Percentiles rank a stretch among this genome's conserved stretches.
Evolutionary conservation across 2,888 invertebrate genomes (phyloP).

Genomic region (Panzeria rudis): DNA sequence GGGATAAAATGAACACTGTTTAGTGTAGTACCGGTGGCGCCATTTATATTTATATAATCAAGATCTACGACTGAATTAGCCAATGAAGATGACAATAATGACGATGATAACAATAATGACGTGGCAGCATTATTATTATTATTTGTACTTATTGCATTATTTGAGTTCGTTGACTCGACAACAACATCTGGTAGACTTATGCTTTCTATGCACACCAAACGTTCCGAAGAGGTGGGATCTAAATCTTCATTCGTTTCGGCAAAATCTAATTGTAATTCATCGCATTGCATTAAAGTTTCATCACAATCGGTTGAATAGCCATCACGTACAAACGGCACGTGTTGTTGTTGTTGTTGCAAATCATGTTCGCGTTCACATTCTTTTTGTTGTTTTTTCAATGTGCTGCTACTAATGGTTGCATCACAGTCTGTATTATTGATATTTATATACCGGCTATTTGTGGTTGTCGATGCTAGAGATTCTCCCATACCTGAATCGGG

Average conservation of each 20-base stretch:
- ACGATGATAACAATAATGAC: conserved; percentile 52
- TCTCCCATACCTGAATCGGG: conserved; percentile 81
- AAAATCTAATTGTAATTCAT: conserved; percentile 78
- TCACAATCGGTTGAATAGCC: conserved; percentile 82
- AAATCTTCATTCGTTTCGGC: conserved; percentile 71
- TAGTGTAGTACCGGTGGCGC: conserved; percentile 80
- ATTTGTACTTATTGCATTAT: conserved; percentile 58
- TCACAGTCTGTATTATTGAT: conserved; percentile 54
- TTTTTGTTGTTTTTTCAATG: conserved; percentile 67
- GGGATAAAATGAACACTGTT: conserved; percentile 82
- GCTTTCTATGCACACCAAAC: conserved; percentile 83
- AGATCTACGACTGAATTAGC: conserved; percentile 72
- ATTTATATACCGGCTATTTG: conserved; percentile 68
- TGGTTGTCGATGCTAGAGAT: conserved; percentile 69
- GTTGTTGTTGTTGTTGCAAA: conserved; percentile 50
- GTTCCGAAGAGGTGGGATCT: conserved; percentile 74
- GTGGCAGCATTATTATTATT: conserved; percentile 52
- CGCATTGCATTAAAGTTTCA: conserved; percentile 81
- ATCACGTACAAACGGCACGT: conserved; percentile 79
- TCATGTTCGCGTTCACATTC: conserved; percentile 28
- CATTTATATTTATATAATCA: conserved; percentile 83
- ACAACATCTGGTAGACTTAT: conserved; percentile 84
- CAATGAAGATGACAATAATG: conserved; percentile 32
- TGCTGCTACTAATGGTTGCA: conserved; percentile 49
- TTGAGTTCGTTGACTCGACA: conserved; percentile 81